Percentiles rank a stretch among this genome's conserved stretches.
Evolutionary conservation across 2,888 invertebrate species (phyloP).

Genomic region (Ochropleura leucogaster): DNA sequence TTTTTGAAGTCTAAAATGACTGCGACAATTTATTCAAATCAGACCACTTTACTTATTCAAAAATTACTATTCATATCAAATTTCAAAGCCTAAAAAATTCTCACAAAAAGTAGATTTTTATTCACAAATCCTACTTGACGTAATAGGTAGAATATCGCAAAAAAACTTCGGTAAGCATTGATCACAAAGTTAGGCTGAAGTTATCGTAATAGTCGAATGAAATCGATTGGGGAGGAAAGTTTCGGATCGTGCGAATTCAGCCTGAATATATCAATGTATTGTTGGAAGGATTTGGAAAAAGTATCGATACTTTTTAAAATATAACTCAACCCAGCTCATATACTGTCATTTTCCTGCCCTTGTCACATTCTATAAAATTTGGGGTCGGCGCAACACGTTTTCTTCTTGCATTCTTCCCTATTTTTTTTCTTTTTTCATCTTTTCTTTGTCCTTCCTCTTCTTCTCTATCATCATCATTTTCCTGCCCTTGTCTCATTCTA

Average conservation of each 20-base stretch:
- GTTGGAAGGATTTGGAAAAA: background rate
- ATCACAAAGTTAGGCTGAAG: slow-evolving; percentile 26
- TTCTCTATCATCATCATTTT: too few species aligned
- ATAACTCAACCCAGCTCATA: background rate
- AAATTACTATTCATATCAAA: slow-evolving; percentile 2
- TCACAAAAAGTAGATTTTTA: background rate
- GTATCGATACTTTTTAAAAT: slow-evolving; percentile 17
- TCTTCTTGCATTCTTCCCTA: too few species aligned
- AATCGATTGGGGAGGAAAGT: slow-evolving; percentile 43
- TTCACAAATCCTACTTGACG: slow-evolving; percentile 12
- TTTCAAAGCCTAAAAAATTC: slow-evolving; percentile 20
- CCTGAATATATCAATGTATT: slow-evolving; percentile 27
- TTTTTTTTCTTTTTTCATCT: too few species aligned
- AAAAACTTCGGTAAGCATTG: slow-evolving; percentile 7
- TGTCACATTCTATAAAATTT: too few species aligned
- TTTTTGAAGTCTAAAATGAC: background rate
- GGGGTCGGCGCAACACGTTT: too few species aligned
- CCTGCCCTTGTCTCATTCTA: too few species aligned
- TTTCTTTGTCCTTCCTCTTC: too few species aligned
- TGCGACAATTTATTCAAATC: background rate
- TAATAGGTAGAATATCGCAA: slow-evolving; percentile 23
- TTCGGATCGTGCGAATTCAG: slow-evolving; percentile 39
- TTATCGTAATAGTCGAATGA: background rate
- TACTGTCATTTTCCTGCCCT: background rate
- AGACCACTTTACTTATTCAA: background rate